Conservation (phyloP, 2,797 vertebrate genomes). For the Enteromius afrohamiltoni region DNA sequence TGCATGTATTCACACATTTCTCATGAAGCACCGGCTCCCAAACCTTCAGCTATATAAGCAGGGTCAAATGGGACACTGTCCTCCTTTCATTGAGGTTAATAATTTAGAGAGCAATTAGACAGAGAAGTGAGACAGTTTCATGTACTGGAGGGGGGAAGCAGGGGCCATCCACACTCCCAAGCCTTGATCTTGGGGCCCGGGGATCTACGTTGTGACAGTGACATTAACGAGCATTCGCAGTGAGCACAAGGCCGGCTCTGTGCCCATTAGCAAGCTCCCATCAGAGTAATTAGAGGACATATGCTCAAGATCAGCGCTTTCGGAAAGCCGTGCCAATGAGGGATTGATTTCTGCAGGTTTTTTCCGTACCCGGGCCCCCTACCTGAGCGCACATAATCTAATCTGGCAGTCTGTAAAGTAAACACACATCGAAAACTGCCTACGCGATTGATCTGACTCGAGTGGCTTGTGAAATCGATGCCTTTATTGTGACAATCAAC, state of each 20-base stretch:
- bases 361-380: slow-evolving; percentile 62
- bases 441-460: slow-evolving; percentile 42
- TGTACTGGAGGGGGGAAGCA: slow-evolving; percentile 49
- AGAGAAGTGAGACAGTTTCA: slow-evolving; percentile 62
- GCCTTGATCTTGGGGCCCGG: slow-evolving; percentile 75
- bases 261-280: slow-evolving; percentile 83
- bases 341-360: slow-evolving; percentile 74
- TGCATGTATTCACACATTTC: slow-evolving; percentile 50
- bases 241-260: slow-evolving; percentile 68
- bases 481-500: slow-evolving; percentile 46
- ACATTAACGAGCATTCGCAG: slow-evolving; percentile 79
- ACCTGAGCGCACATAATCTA: slow-evolving; percentile 69
- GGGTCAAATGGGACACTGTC: slow-evolving; percentile 57
- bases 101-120: slow-evolving; percentile 71
- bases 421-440: slow-evolving; percentile 47
- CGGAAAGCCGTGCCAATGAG: slow-evolving; percentile 76
- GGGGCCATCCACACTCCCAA: slow-evolving; percentile 49
- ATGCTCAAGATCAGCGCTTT: slow-evolving; percentile 85
- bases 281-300: slow-evolving; percentile 90
- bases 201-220: slow-evolving; percentile 76
- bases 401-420: slow-evolving; percentile 70
- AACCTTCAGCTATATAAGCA: slow-evolving; percentile 58
- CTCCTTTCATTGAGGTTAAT: slow-evolving; percentile 70
- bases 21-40: slow-evolving; percentile 55
- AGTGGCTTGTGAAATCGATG: slow-evolving; percentile 49